These are phyloP conservation scores for Rambutsinella grinnellia DNA, from an alignment of 2,888 invertebrate species.

Conservation along the genomic window DNA sequence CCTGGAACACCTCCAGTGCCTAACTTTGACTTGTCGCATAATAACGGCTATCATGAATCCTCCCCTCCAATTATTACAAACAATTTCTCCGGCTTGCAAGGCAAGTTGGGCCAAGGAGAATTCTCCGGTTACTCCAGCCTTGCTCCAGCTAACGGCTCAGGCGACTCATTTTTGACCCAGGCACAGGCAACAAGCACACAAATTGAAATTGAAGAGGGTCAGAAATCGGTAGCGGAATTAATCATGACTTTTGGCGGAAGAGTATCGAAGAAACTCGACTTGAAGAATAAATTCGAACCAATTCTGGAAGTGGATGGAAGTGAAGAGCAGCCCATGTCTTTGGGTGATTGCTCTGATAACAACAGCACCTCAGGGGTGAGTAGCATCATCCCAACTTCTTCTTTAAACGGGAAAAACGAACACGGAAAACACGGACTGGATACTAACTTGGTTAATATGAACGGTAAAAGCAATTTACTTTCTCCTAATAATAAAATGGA, in stretches of 20 bases:
- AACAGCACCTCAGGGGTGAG: conserved; percentile 56
- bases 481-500: conserved; percentile 24
- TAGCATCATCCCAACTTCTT: conserved; percentile 40
- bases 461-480: neutral
- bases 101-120: conserved; percentile 23
- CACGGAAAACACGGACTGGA: conserved; percentile 30
- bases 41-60: conserved; percentile 48
- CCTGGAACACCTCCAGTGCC: conserved; percentile 54
- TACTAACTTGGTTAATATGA: neutral
- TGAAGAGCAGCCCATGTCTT: conserved; percentile 53
- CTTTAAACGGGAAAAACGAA: conserved; percentile 11
- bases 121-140: conserved; percentile 40
- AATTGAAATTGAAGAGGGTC: too few species aligned
- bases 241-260: conserved; percentile 61
- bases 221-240: conserved; percentile 60
- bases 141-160: conserved; percentile 7
- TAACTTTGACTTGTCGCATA: conserved; percentile 50
- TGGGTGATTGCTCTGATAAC: conserved; percentile 59
- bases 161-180: conserved; percentile 16
- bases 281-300: conserved; percentile 62
- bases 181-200: conserved; percentile 27
- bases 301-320: conserved; percentile 60
- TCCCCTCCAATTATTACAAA: conserved; percentile 44
- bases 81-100: conserved; percentile 31
- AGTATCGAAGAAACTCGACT: conserved; percentile 57